phyloP scores from a whole-genome alignment of 2,888 invertebrate species.

The Aphelenchoides bicaudatus region DNA sequence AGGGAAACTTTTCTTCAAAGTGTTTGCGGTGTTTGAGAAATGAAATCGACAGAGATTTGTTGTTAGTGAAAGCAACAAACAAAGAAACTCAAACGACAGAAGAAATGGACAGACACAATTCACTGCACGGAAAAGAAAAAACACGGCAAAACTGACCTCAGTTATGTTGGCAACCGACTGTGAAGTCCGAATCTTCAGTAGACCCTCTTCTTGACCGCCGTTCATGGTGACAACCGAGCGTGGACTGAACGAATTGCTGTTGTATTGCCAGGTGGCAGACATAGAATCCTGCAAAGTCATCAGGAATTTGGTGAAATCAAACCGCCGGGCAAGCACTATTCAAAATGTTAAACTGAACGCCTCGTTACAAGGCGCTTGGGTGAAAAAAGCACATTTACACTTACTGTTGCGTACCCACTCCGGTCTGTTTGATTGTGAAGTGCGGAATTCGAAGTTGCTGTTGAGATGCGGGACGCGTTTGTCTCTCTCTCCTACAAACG shows the following conservation, averaged over 20 bases:
- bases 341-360: too few species aligned
- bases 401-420: slow-evolving; percentile 55
- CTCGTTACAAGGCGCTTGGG: not conserved
- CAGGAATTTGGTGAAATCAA: too few species aligned
- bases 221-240: slow-evolving; percentile 58
- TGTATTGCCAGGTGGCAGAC: slow-evolving; percentile 58
- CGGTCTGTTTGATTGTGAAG: slow-evolving; percentile 42
- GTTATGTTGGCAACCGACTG: slow-evolving; percentile 19
- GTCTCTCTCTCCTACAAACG: slow-evolving; percentile 33
- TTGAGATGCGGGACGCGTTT: slow-evolving; percentile 47
- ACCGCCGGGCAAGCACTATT: not conserved
- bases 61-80: slow-evolving; percentile 16
- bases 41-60: not conserved
- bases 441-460: slow-evolving; percentile 36
- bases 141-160: slow-evolving; percentile 11
- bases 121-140: not conserved
- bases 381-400: slow-evolving; percentile 18
- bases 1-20: not conserved
- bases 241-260: slow-evolving; percentile 53
- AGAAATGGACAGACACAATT: not conserved
- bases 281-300: slow-evolving; percentile 54
- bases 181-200: slow-evolving; percentile 48
- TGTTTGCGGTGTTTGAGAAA: slow-evolving; percentile 7
- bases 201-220: slow-evolving; percentile 47
- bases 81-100: not conserved